Conservation (phyloP, 2,797 vertebrate species). For the Buceros bicornis region DNA sequence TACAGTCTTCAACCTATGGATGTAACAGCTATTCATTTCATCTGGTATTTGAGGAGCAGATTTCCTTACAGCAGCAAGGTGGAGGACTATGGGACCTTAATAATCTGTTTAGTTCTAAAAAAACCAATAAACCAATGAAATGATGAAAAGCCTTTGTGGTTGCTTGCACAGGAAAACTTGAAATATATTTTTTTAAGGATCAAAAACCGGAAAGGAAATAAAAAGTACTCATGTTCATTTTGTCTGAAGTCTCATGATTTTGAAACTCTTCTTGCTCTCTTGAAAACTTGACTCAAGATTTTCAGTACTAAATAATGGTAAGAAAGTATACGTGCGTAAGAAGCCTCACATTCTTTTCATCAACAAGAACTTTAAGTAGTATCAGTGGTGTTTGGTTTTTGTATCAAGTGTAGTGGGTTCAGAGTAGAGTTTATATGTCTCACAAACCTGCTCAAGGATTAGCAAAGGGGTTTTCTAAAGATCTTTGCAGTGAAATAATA, state of each 20-base stretch:
- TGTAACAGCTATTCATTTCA: background rate
- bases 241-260: background rate
- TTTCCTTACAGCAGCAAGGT: background rate
- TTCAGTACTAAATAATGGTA: background rate
- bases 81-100: background rate
- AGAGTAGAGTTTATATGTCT: background rate
- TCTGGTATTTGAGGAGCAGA: background rate
- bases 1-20: background rate
- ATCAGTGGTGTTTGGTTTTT: background rate
- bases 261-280: background rate
- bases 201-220: background rate
- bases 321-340: background rate
- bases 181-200: background rate
- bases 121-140: too few species aligned
- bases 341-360: background rate
- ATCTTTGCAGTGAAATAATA: background rate
- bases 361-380: background rate
- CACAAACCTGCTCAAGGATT: background rate
- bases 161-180: background rate
- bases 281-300: background rate
- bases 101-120: background rate
- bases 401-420: background rate
- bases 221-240: background rate
- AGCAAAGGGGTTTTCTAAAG: rapidly evolving
- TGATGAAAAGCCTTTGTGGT: background rate